A percentile compares a stretch with the other conserved stretches of the same genome.
Conservation (phyloP, 2,888 invertebrate genomes). For the Drosophila neotestacea region DNA sequence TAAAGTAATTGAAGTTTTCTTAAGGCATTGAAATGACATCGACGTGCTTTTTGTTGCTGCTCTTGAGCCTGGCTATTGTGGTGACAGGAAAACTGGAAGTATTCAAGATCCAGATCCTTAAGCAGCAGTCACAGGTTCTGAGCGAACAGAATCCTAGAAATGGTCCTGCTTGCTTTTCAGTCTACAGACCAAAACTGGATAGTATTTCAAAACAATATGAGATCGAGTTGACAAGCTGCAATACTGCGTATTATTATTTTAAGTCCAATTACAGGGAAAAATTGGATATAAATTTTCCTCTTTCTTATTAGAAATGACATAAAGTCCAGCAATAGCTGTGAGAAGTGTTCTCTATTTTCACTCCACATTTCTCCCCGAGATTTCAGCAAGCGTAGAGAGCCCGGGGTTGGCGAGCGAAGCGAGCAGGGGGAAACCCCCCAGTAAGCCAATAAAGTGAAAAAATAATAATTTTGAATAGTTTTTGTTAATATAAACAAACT, state of each 20-base stretch:
- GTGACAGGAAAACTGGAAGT: conserved; percentile 23
- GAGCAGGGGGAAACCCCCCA: too few species aligned
- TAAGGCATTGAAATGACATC: conserved; percentile 32
- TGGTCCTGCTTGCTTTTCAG: conserved; percentile 31
- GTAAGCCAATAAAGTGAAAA: too few species aligned
- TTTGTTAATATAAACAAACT: background rate
- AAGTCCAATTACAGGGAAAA: too few species aligned
- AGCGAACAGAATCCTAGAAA: conserved; percentile 34
- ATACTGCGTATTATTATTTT: background rate
- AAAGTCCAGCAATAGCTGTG: too few species aligned
- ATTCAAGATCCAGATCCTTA: conserved; percentile 33
- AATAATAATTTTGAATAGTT: too few species aligned
- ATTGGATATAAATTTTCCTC: too few species aligned
- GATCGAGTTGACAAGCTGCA: conserved; percentile 25
- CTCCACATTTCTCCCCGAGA: too few species aligned
- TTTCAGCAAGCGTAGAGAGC: too few species aligned
- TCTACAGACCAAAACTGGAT: conserved; percentile 41
- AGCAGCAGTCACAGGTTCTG: conserved; percentile 40
- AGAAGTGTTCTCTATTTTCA: too few species aligned
- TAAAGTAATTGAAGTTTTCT: conserved; percentile 13
- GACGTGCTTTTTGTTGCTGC: conserved; percentile 14
- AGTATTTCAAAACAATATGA: conserved; percentile 24
- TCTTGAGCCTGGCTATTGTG: conserved; percentile 44
- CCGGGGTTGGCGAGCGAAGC: too few species aligned
- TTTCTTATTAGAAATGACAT: too few species aligned